These are phyloP conservation scores for Odontothrips loti DNA, from an alignment of 2,888 invertebrate genomes.

Conservation along the genomic window DNA sequence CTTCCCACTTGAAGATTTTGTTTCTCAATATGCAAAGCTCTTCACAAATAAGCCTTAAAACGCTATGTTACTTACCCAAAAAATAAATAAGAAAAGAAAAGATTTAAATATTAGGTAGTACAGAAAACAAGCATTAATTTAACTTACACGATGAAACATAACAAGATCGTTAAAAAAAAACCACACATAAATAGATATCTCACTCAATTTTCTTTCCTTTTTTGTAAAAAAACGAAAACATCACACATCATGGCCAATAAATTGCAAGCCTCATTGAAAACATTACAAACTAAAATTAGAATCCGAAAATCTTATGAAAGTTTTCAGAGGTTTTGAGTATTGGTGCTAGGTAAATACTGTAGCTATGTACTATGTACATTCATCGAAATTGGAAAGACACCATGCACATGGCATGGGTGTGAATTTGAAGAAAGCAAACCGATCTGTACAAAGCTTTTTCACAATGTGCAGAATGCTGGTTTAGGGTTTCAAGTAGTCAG, in stretches of 20 bases:
- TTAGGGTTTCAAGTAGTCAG: background rate
- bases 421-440: background rate
- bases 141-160: slow-evolving; percentile 7
- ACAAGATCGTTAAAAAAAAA: slow-evolving; percentile 18
- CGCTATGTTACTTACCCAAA: slow-evolving; percentile 12
- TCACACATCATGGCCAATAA: background rate
- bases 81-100: slow-evolving; percentile 14
- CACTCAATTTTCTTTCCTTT: slow-evolving; percentile 4
- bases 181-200: slow-evolving; percentile 25
- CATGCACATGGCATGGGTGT: too few species aligned
- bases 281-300: background rate
- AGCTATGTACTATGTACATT: slow-evolving; percentile 19
- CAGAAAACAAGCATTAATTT: slow-evolving; percentile 23
- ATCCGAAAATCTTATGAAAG: background rate
- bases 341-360: background rate
- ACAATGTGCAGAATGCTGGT: background rate
- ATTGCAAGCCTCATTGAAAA: slow-evolving; percentile 20
- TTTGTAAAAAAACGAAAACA: background rate
- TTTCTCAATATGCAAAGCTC: slow-evolving; percentile 7
- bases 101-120: slow-evolving; percentile 21
- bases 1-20: slow-evolving; percentile 9
- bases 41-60: background rate
- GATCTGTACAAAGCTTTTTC: background rate
- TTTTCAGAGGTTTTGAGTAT: slow-evolving; percentile 3
- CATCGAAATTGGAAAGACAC: too few species aligned